phyloP scores from a whole-genome alignment of 2,888 invertebrate species.

The Pachliopta kotzebuea region DNA sequence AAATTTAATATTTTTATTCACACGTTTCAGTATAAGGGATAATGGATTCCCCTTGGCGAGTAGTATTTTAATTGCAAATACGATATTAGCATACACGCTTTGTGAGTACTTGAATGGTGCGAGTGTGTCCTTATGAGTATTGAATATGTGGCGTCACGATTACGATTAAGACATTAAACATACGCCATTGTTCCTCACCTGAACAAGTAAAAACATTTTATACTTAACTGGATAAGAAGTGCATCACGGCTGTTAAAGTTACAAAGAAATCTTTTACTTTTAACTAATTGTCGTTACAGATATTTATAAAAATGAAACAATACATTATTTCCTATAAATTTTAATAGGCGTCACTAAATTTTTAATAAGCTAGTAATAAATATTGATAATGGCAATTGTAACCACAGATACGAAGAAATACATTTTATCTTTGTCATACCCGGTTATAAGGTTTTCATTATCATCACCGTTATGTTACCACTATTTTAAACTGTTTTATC shows the following conservation, averaged over 20 bases:
- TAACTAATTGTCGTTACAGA: too few relatives aligned
- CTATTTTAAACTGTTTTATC: not conserved
- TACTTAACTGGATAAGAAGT: not conserved
- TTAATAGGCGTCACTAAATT: too few relatives aligned
- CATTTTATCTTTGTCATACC: not conserved
- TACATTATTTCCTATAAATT: too few relatives aligned
- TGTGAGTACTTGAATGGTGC: slow-evolving; percentile 68
- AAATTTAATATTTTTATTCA: slow-evolving; percentile 18
- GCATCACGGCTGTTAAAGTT: too few relatives aligned
- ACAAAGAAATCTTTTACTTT: too few relatives aligned
- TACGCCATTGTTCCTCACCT: slow-evolving; percentile 16
- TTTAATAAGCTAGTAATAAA: too few relatives aligned
- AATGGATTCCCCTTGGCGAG: slow-evolving; percentile 71
- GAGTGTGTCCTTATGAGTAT: slow-evolving; percentile 57
- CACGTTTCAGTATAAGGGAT: slow-evolving; percentile 46
- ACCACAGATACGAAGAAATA: too few relatives aligned
- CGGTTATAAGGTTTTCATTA: too few relatives aligned
- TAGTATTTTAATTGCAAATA: slow-evolving; percentile 76
- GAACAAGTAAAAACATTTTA: not conserved
- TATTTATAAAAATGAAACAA: too few relatives aligned
- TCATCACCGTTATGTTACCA: not conserved
- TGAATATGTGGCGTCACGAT: slow-evolving; percentile 43
- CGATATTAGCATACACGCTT: slow-evolving; percentile 74
- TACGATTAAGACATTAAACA: slow-evolving; percentile 25
- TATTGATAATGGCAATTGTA: too few relatives aligned